Percentiles rank a stretch among this genome's conserved stretches.
These are phyloP conservation scores for Melopsittacus undulatus DNA, from an alignment of 2,797 vertebrate genomes.

Conservation along the genomic window DNA sequence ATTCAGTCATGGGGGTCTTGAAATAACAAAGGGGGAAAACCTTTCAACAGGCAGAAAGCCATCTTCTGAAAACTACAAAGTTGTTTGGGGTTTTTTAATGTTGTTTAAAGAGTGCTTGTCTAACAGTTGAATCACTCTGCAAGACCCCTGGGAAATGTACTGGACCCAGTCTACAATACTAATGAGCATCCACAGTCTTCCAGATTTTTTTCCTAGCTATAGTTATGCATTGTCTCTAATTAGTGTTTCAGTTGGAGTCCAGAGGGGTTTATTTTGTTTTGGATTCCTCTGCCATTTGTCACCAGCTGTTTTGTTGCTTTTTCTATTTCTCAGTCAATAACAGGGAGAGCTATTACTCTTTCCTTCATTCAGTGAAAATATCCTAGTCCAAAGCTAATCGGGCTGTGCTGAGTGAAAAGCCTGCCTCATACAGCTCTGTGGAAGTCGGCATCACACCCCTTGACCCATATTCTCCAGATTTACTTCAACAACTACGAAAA, in stretches of 20 bases:
- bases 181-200: neutral
- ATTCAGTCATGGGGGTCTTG: neutral
- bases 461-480: neutral
- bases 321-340: neutral
- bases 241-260: neutral
- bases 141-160: neutral
- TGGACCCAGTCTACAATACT: neutral
- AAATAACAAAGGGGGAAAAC: slow-evolving; percentile 5
- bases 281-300: neutral
- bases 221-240: slow-evolving; percentile 6
- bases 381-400: neutral
- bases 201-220: neutral
- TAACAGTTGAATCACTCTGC: neutral
- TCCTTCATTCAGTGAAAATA: neutral
- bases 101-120: neutral
- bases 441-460: neutral
- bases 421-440: neutral
- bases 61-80: neutral
- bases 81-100: neutral
- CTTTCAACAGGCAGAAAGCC: slow-evolving; percentile 6
- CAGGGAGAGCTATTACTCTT: neutral
- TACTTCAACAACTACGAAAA: neutral
- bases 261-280: slow-evolving; percentile 13
- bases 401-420: neutral
- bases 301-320: neutral